Percentiles rank a stretch among this genome's conserved stretches.
Conservation (phyloP, 2,888 invertebrate genomes). For the Isoperla grammatica region DNA sequence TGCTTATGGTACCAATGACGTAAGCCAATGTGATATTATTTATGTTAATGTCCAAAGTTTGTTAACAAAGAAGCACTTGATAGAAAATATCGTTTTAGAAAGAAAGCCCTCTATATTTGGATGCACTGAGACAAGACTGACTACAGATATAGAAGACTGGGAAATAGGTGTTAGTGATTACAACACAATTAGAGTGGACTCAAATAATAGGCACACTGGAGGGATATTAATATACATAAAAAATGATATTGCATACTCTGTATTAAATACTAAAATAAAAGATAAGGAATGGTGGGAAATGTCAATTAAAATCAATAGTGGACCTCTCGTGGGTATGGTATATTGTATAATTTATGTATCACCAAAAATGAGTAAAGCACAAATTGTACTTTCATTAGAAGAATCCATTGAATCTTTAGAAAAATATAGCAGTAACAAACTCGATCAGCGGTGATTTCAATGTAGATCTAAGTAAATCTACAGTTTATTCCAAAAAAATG, state of each 20-base stretch:
- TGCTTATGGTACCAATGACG: too few relatives aligned
- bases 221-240: neutral
- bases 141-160: too few relatives aligned
- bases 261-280: neutral
- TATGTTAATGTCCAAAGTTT: too few relatives aligned
- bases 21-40: too few relatives aligned
- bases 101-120: too few relatives aligned
- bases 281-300: constrained; percentile 3
- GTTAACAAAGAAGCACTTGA: too few relatives aligned
- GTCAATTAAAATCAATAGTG: neutral
- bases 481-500: neutral
- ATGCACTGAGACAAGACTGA: too few relatives aligned
- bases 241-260: neutral
- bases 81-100: too few relatives aligned
- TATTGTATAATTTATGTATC: neutral
- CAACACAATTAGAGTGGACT: too few relatives aligned
- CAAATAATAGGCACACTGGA: too few relatives aligned
- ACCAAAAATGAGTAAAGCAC: constrained; percentile 3
- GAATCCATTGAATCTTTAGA: neutral
- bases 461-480: neutral
- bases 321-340: neutral
- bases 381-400: neutral
- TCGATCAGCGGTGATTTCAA: neutral
- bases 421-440: neutral
- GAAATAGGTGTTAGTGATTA: too few relatives aligned